Base-by-base conservation (phyloP, 2,797 vertebrate species). In the Takifugu ocellatus region DNA sequence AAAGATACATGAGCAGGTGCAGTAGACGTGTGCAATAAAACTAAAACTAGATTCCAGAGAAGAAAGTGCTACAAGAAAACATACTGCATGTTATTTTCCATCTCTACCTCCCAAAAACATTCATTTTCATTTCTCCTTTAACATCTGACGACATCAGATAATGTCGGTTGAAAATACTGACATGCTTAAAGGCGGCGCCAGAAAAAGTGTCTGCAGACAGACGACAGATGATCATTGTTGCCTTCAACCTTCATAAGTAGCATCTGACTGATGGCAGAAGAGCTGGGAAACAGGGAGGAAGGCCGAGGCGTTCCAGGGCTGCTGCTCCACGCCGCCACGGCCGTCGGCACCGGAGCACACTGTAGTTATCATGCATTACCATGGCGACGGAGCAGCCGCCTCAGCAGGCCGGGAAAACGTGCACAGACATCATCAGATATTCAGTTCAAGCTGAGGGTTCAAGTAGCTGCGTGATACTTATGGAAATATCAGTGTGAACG, bases 301-400 rank as follows among this genome's bases (percentile, higher is more conserved):
- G 68, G 72, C 68, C 36, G 14, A 14, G 12, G 36, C 21, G 21
- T 21, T 21, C 21, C 21, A 21, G 21, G 21, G 21, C 21, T 21
- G 21, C 21, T 21, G 21, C 21, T 21, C 21, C 21, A 21, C 21
- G 21, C 21, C 21, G 21, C 21, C 21, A 21, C 21, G 21, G 21
- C 21, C 21, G 21, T 21, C 21, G 21, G 21, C 21, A 21, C 21
- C 21, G 21, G 21, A 21, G 21, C 1, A 21, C 1, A 21, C 21
- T 70, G 78, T 82, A 75, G 66, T 65, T 2, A 77, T 60, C 83
- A 86, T 87, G 85, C 85, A 78, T 75, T 69, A 79, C 54, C 75
- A 56, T 53, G 79, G 70, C 81, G 68, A 73, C 51, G 69, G 25
- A 74, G 75, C 78, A 76, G 79, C 75, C 75, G 77, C 71, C 21